Percentiles rank a stretch among this genome's conserved stretches.
Conservation (phyloP, 2,113 vertebrate genomes). For the Tichodroma muraria region DNA sequence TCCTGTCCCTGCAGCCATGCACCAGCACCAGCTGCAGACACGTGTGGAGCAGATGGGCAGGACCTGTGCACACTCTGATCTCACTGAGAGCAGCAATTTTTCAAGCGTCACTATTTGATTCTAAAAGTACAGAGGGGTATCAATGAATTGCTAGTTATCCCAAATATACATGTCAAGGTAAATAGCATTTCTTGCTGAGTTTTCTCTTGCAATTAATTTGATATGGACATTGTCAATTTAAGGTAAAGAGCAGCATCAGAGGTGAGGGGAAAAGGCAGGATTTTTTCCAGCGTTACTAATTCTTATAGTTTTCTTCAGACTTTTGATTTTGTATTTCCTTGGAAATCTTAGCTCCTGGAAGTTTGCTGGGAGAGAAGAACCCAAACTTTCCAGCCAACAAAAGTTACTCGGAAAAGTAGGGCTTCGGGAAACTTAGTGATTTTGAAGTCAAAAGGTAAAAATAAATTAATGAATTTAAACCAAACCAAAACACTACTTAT, state of each 20-base stretch:
- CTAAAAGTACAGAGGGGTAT: not conserved
- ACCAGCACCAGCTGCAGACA: not conserved
- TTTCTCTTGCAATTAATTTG: not conserved
- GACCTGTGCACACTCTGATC: rapidly evolving
- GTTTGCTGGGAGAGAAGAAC: not conserved
- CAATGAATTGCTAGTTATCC: not conserved
- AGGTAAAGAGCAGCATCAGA: not conserved
- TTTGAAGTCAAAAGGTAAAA: not conserved
- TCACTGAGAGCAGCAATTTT: not conserved
- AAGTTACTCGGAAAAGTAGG: not conserved
- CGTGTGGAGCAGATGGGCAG: rapidly evolving
- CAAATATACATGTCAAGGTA: not conserved
- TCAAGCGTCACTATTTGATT: not conserved
- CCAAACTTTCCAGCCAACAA: not conserved
- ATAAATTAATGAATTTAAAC: not conserved
- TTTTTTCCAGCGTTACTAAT: not conserved
- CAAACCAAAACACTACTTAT: not conserved
- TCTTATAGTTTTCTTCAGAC: not conserved
- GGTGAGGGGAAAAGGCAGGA: not conserved
- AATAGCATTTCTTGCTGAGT: not conserved
- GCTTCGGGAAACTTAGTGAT: not conserved
- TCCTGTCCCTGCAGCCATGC: not conserved
- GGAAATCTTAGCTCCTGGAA: not conserved
- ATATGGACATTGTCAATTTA: not conserved
- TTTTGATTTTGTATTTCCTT: not conserved